Percentiles rank a stretch among this genome's conserved stretches.
phyloP scores from a whole-genome alignment of 1,140 invertebrate genomes.

The Drosophila setifemur region DNA sequence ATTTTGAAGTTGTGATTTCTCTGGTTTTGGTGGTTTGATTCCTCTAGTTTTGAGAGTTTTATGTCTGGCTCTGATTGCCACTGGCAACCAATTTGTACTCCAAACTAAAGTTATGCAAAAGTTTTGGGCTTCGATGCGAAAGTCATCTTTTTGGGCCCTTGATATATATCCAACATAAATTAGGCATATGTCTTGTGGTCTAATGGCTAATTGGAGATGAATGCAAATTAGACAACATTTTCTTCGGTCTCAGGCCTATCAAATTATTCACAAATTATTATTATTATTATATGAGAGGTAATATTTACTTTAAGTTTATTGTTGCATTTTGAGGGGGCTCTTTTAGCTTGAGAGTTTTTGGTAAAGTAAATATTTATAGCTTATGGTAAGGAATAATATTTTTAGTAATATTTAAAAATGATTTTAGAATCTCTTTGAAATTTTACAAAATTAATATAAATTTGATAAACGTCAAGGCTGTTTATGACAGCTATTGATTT shows the following conservation, averaged over 20 bases:
- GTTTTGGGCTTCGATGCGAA: constrained; percentile 1
- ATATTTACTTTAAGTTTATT: background rate
- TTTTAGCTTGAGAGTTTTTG: too few species aligned
- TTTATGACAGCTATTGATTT: too few species aligned
- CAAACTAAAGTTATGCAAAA: constrained; percentile 3
- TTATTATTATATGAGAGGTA: background rate
- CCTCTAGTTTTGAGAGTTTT: constrained; percentile 1
- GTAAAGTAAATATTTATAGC: too few species aligned
- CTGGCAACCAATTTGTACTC: constrained; percentile 9
- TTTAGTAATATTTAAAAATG: too few species aligned
- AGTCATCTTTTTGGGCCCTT: constrained; percentile 17
- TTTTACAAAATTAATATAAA: too few species aligned
- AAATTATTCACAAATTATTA: constrained; percentile 11
- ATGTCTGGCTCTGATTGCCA: constrained; percentile 4
- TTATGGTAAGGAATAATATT: too few species aligned
- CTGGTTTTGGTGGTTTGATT: constrained; percentile 2
- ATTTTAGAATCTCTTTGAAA: too few species aligned
- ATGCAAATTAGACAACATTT: constrained; percentile 18
- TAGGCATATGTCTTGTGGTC: constrained; percentile 16
- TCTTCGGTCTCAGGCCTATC: background rate
- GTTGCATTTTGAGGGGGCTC: too few species aligned
- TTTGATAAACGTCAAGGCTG: too few species aligned
- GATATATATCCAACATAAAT: constrained; percentile 25
- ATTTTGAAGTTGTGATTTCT: constrained; percentile 20
- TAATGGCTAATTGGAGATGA: constrained; percentile 28